Conservation (phyloP, 1,140 invertebrate species). For the Sycobia sp. region DNA sequence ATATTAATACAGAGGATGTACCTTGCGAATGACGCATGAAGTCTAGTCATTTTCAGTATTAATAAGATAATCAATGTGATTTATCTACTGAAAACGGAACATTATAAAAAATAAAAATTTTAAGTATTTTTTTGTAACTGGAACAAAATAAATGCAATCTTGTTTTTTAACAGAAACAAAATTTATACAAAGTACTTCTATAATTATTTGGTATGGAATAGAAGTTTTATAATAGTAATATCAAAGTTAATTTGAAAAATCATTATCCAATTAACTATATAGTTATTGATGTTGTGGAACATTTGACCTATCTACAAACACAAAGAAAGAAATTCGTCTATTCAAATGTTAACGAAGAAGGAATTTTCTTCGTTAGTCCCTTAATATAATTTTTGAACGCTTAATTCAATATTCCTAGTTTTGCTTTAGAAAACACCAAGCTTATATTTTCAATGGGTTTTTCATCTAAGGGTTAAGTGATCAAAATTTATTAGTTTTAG, state of each 20-base stretch:
- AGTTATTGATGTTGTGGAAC: too few relatives aligned
- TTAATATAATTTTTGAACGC: slow-evolving; percentile 16
- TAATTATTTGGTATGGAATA: too few relatives aligned
- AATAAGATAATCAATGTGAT: slow-evolving; percentile 29
- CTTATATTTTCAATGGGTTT: slow-evolving; percentile 9
- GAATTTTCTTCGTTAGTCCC: slow-evolving; percentile 12
- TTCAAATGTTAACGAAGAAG: slow-evolving; percentile 1
- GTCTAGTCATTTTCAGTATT: slow-evolving; percentile 44
- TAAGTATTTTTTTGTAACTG: slow-evolving; percentile 15
- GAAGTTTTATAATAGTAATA: neutral
- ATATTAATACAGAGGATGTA: slow-evolving; percentile 24
- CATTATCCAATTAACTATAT: too few relatives aligned
- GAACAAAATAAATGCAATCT: too few relatives aligned
- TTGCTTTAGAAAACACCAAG: slow-evolving; percentile 15
- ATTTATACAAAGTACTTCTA: too few relatives aligned
- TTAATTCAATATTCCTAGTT: slow-evolving; percentile 28
- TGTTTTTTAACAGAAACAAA: too few relatives aligned
- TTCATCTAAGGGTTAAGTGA: slow-evolving; percentile 7
- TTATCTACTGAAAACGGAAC: slow-evolving; percentile 13
- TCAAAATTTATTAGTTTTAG: slow-evolving; percentile 27
- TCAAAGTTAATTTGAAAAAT: too few relatives aligned
- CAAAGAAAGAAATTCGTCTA: slow-evolving; percentile 16
- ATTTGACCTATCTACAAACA: slow-evolving; percentile 14
- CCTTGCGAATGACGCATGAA: slow-evolving; percentile 37
- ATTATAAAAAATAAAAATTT: slow-evolving; percentile 15